These are phyloP conservation scores for Cotesia vestalis DNA, from an alignment of 1,140 invertebrate genomes.

Conservation along the genomic window DNA sequence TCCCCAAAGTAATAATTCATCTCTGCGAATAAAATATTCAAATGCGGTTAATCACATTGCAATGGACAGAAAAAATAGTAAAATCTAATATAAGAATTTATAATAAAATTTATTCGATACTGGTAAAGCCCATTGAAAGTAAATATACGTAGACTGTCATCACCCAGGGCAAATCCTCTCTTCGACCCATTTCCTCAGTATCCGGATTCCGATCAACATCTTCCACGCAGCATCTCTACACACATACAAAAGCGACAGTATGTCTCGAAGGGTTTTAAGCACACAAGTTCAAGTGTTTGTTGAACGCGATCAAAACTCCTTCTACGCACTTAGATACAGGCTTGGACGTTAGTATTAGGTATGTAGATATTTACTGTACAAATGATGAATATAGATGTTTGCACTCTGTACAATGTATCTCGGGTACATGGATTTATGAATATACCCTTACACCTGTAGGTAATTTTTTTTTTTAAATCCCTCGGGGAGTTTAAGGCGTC, in stretches of 20 bases:
- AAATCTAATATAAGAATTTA: background rate
- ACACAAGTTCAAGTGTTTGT: conserved; percentile 20
- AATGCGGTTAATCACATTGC: too few species aligned
- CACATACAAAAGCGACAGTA: background rate
- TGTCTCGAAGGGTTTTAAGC: conserved; percentile 20
- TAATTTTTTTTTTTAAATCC: conserved; percentile 10
- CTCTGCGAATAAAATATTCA: too few species aligned
- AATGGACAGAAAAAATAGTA: background rate
- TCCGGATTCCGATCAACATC: background rate
- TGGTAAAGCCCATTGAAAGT: background rate
- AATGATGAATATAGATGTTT: background rate
- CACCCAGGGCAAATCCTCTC: conserved; percentile 3
- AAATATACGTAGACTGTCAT: background rate
- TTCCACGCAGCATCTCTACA: too few species aligned
- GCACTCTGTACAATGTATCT: background rate
- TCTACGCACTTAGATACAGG: background rate
- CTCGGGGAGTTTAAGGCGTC: too few species aligned
- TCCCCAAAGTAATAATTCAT: too few species aligned
- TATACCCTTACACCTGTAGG: conserved; percentile 1
- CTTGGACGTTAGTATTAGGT: too few species aligned
- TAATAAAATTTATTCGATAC: background rate
- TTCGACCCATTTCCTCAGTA: background rate
- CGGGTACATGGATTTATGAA: background rate
- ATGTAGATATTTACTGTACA: too few species aligned
- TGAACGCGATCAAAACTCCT: conserved; percentile 14